phyloP scores from a whole-genome alignment of 2,113 vertebrate species.

The Thalassarche chlororhynchos region DNA sequence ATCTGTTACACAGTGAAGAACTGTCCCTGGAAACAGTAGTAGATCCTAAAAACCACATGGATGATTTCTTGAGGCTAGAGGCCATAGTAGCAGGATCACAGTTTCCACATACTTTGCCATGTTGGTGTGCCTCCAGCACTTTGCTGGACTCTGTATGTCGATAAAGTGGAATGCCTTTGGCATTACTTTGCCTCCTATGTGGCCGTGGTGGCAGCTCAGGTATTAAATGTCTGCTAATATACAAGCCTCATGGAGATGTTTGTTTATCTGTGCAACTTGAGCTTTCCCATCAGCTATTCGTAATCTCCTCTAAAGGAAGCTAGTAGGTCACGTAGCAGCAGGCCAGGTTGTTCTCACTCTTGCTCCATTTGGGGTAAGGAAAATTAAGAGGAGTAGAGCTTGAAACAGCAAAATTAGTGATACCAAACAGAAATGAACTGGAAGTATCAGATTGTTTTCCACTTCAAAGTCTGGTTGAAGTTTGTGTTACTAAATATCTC shows the following conservation, averaged over 20 bases:
- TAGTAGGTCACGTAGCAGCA: background rate
- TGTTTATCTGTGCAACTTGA: background rate
- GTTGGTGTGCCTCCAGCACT: fast-evolving
- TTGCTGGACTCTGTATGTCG: background rate
- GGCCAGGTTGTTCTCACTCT: background rate
- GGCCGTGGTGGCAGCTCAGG: background rate
- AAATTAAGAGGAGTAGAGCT: background rate
- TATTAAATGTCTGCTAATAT: background rate
- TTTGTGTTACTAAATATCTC: background rate
- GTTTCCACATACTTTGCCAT: background rate
- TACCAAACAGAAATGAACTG: background rate
- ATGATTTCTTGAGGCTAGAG: background rate
- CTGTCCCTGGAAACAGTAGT: background rate
- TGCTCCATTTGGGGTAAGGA: background rate
- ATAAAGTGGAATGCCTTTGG: background rate
- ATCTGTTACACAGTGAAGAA: background rate
- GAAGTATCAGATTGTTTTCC: background rate
- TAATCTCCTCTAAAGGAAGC: background rate
- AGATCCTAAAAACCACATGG: background rate
- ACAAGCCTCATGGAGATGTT: background rate
- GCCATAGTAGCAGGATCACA: background rate
- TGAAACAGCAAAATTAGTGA: background rate
- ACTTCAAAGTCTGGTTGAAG: background rate
- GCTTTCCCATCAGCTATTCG: background rate
- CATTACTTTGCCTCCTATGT: background rate